Conservation (phyloP, 2,888 invertebrate genomes). For the Sinopyrophorus schimmeli region DNA sequence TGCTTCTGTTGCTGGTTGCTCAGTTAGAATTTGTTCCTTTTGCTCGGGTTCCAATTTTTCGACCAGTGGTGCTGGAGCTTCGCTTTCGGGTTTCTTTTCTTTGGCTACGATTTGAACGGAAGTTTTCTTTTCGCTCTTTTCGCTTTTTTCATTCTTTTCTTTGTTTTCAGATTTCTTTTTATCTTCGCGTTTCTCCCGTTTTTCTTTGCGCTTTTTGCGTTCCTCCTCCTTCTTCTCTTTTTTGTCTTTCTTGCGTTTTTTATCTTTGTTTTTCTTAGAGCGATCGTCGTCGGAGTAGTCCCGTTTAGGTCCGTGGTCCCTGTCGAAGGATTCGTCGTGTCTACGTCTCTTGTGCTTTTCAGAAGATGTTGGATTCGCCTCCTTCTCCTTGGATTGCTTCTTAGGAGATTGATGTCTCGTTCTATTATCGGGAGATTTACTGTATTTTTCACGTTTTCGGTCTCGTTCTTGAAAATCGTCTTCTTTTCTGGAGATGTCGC, state of each 20-base stretch:
- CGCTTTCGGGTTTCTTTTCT: too few relatives aligned
- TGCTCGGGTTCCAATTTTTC: too few relatives aligned
- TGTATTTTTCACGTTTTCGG: conserved; percentile 49
- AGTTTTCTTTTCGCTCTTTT: too few relatives aligned
- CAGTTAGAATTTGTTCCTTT: too few relatives aligned
- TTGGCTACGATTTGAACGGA: too few relatives aligned
- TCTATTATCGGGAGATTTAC: conserved; percentile 33
- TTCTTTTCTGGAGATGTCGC: conserved; percentile 20
- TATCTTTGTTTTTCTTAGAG: conserved; percentile 55
- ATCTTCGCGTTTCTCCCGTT: conserved; percentile 48
- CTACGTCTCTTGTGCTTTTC: conserved; percentile 49
- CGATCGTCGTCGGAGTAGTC: conserved; percentile 49
- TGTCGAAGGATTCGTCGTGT: conserved; percentile 43
- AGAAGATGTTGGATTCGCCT: conserved; percentile 36
- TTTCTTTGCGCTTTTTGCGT: conserved; percentile 47
- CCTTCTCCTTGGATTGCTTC: conserved; percentile 34
- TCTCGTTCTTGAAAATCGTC: conserved; percentile 40
- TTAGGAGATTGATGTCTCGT: conserved; percentile 25
- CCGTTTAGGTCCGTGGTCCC: conserved; percentile 41
- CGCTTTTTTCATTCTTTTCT: conserved; percentile 46
- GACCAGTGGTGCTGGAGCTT: too few relatives aligned
- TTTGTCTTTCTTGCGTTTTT: conserved; percentile 60
- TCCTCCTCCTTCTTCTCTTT: conserved; percentile 57
- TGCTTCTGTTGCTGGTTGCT: too few relatives aligned
- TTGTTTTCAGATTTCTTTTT: conserved; percentile 46